Evolutionary conservation across 2,113 vertebrate species (phyloP), one percentile per base, ranked within the genome.

Genomic region (Spheniscus mendiculus): DNA sequence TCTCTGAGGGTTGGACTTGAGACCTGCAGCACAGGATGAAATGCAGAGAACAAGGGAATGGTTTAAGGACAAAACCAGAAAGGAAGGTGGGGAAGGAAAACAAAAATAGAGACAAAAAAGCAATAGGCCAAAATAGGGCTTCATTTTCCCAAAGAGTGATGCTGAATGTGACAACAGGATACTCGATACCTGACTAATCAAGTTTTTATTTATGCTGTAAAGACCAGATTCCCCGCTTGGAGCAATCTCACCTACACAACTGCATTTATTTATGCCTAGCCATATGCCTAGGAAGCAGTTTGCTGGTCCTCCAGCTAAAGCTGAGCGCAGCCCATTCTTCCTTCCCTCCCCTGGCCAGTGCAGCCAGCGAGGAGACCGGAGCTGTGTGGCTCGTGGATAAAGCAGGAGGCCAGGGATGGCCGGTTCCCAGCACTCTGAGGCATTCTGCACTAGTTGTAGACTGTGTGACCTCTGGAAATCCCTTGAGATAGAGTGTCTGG

Each of bases 301-400:
- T 26, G 16, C 38, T 85, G 9, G 38, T 84, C 45, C 38, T 71
- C 58, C 27, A 32, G 27, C 16, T n/a, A 11, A 47, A 38, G n/a
- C 55, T 13, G 5, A 32, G 53, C 6, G 1, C 42, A 47, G 45
- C 45, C 29, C 19, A 2, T 40, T 87, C 74, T 66, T 59, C 63
- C 19, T 38, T 80, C 34, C 18, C 26, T 63, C 9, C 12, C 1
- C 1, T 6, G 65, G 32, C 21, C 5, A 3, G 27, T 20, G 40
- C 78, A 77, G 62, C n/a, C 30, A 3, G 45, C 3, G 21, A 40
- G 36, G 72, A 83, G 11, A n/a, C 27, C 2, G 26, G 38, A 40
- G 49, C 55, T 0, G 1, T 19, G 71, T 3, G 4, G 49, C 62
- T 69, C 3, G 0, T 36, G 58, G 49, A 19, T 56, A 4, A 42